phyloP scores from a whole-genome alignment of 2,797 vertebrate species.

The Luscinia megarhynchos region DNA sequence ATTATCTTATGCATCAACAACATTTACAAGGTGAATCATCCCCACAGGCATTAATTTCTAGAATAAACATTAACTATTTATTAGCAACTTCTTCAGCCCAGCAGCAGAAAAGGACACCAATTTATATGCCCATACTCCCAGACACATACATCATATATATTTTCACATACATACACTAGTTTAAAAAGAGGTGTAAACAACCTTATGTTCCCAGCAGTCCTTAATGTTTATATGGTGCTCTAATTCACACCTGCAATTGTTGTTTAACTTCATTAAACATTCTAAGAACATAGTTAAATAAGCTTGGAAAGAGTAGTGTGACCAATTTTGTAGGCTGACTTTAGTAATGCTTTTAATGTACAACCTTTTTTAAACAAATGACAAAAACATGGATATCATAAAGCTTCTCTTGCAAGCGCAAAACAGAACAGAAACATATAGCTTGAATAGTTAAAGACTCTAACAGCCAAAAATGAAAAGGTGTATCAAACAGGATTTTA shows the following conservation, averaged over 20 bases:
- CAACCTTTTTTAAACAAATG: background rate
- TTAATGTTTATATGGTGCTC: background rate
- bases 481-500: background rate
- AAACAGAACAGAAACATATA: background rate
- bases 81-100: background rate
- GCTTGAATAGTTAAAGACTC: background rate
- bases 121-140: background rate
- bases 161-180: background rate
- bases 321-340: background rate
- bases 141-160: background rate
- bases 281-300: background rate
- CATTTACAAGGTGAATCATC: background rate
- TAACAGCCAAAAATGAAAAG: background rate
- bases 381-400: background rate
- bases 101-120: background rate
- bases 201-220: background rate
- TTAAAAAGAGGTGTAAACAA: background rate
- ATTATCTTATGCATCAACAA: background rate
- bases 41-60: background rate
- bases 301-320: background rate
- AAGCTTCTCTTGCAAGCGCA: background rate
- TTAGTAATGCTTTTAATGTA: background rate
- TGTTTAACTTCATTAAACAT: background rate
- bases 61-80: conserved; percentile 1
- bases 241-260: background rate